Evolutionary conservation across 2,888 invertebrate species (phyloP).

Genomic region (Sarcophaga carnaria): DNA sequence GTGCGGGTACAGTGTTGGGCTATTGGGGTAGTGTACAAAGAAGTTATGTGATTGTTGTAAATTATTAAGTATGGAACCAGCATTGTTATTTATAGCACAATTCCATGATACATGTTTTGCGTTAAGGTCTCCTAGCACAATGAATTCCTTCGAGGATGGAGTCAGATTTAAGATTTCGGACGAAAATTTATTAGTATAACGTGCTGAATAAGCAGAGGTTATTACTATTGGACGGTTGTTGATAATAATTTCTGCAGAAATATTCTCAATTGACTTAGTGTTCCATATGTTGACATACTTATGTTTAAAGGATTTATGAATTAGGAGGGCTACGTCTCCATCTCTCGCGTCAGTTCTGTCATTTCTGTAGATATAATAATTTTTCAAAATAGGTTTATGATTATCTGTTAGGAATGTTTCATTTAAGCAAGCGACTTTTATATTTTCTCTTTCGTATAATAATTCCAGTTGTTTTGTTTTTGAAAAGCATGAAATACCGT

Average conservation of each 20-base stretch:
- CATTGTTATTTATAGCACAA: constrained; percentile 1
- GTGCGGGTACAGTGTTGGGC: constrained; percentile 8
- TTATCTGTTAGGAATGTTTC: not conserved
- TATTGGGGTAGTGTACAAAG: constrained; percentile 1
- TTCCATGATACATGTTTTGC: constrained; percentile 23
- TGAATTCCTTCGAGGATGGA: not conserved
- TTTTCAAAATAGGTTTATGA: too few species aligned
- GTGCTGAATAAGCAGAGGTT: not conserved
- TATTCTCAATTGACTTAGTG: constrained; percentile 25
- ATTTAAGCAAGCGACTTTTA: constrained; percentile 2
- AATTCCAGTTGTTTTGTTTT: constrained; percentile 7
- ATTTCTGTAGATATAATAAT: too few species aligned
- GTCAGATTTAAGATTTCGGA: not conserved
- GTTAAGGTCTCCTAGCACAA: constrained; percentile 19
- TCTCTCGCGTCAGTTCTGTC: not conserved
- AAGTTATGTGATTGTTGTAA: constrained; percentile 19
- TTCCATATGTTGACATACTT: not conserved
- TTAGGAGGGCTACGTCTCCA: constrained; percentile 7
- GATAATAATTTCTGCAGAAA: constrained; percentile 10
- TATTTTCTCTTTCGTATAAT: constrained; percentile 8
- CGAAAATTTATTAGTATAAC: constrained; percentile 14
- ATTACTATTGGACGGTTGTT: too few species aligned
- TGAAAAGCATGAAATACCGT: not conserved
- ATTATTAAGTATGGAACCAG: constrained; percentile 15
- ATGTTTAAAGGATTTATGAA: constrained; percentile 16